phyloP scores from a whole-genome alignment of 2,113 vertebrate species.

The Phaethon lepturus region DNA sequence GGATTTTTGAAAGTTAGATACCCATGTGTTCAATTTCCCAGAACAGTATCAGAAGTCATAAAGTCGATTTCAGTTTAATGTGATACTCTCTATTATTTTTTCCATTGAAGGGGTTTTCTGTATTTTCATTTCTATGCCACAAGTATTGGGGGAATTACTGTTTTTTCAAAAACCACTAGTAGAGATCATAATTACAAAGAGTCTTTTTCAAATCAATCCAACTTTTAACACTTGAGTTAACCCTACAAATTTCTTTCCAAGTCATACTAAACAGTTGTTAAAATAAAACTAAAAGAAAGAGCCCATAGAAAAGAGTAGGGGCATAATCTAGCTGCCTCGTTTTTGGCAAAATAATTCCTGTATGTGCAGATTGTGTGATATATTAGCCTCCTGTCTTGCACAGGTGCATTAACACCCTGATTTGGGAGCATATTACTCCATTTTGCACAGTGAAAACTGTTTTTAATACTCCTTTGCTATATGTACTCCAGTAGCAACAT shows the following conservation, averaged over 20 bases:
- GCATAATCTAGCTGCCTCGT: neutral
- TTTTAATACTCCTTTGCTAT: neutral
- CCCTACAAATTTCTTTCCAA: neutral
- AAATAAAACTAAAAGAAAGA: neutral
- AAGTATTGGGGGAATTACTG: neutral
- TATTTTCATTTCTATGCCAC: slow-evolving; percentile 5
- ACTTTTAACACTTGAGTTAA: neutral
- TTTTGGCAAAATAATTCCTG: neutral
- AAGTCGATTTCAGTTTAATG: neutral
- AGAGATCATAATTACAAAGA: neutral
- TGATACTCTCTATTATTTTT: neutral
- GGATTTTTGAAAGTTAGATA: neutral
- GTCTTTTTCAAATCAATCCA: neutral
- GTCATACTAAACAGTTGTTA: neutral
- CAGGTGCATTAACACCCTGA: neutral
- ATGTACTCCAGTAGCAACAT: neutral
- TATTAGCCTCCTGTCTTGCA: neutral
- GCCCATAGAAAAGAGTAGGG: neutral
- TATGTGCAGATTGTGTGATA: neutral
- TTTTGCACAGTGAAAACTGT: neutral
- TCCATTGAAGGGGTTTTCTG: neutral
- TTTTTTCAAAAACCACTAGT: neutral
- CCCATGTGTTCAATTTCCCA: neutral
- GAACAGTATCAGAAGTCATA: neutral
- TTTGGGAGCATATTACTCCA: neutral